Base-by-base conservation (phyloP, 1,140 invertebrate species). In the Zaprionus capensis region DNA sequence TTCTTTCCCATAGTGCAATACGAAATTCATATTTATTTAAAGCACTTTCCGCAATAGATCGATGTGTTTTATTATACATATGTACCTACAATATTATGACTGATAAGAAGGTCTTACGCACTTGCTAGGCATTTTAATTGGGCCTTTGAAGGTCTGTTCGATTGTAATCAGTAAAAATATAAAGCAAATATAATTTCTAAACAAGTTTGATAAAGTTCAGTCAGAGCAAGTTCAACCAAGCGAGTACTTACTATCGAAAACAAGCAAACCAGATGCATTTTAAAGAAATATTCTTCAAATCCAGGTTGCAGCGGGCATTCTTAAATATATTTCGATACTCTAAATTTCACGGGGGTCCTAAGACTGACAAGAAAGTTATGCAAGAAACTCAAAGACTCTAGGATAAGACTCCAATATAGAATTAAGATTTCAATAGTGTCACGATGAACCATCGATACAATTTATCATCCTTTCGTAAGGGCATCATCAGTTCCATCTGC, bases 171-270 rank as follows among this genome's bases (percentile, higher is more conserved):
- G 41, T 20, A 11, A 46, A 46, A 46, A 46, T 46, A 7, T 46
- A 46, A 17, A 46, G 41, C 7, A 46, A 46, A 46, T 46, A 46
- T 46, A n/a, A 46, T 46, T 46, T 46, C n/a, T 17, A 46, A 46
- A 17, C 41, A 17, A 17, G 6, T 7, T 7, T 44, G 41, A 44
- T 44, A 44, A 44, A 44, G n/a, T 44, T 17, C 41, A 17, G 41
- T 17, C 7, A 17, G 2, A 17, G 41, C 6, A 46, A 46, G 41
- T 7, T 17, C 41, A 9, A n/a, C 5, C 2, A 7, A 44, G 41
- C n/a, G 7, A 17, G n/a, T 11, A 17, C 6, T n/a, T 7, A 3
- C 38, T 41, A n/a, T 41, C 15, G 15, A 41, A 2, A n/a, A n/a
- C 15, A 41, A 15, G 2, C 0, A 14, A 5, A 5, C 1, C 14